phyloP scores from a whole-genome alignment of 2,113 vertebrate genomes.

The human (Homo sapiens) region GRCh38 chr15:36947501-36948000 shows the following conservation, averaged over 20 bases:
- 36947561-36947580: neutral
- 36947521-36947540: slow-evolving; percentile 76
- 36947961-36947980: neutral
- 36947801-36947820: neutral
- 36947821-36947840: neutral
- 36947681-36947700: neutral
- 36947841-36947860: neutral
- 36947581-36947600: slow-evolving; percentile 62
- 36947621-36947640: neutral
- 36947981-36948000: neutral
- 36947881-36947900: neutral
- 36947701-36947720: neutral
- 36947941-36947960: neutral
- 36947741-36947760: slow-evolving; percentile 33
- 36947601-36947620: neutral
- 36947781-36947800: neutral
- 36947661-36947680: neutral
- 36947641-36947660: neutral
- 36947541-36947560: slow-evolving; percentile 50
- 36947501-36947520: slow-evolving; percentile 52
- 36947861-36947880: neutral
- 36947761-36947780: neutral
- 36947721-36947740: neutral
- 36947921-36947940: neutral
- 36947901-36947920: neutral